These are phyloP conservation scores for Xylota sylvarum DNA, from an alignment of 2,888 invertebrate species.

Conservation along the genomic window DNA sequence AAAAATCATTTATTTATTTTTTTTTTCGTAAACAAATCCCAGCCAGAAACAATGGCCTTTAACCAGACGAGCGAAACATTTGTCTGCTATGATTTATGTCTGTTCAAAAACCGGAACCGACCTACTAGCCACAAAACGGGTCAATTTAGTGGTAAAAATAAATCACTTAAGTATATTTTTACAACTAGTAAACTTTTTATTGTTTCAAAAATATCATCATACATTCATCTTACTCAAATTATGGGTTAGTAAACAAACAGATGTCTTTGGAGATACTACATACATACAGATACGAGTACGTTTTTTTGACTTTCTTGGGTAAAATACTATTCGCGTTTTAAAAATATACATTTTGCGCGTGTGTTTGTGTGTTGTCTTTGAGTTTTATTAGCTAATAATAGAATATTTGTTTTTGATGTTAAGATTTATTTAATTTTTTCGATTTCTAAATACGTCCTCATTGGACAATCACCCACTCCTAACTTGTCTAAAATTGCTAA, in stretches of 20 bases:
- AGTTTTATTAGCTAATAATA: slow-evolving; percentile 1
- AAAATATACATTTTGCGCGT: slow-evolving; percentile 26
- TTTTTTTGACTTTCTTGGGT: slow-evolving; percentile 34
- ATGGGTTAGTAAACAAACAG: slow-evolving; percentile 71
- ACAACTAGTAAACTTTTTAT: slow-evolving; percentile 52
- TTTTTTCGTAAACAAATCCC: slow-evolving; percentile 2
- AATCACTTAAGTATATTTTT: slow-evolving; percentile 41
- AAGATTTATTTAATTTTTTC: slow-evolving; percentile 77
- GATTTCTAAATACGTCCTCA: slow-evolving; percentile 82
- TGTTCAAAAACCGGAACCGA: slow-evolving; percentile 2
- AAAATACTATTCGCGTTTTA: slow-evolving; percentile 44
- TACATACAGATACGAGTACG: too few relatives aligned
- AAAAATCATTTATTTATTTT: slow-evolving; percentile 50
- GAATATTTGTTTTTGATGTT: slow-evolving; percentile 3
- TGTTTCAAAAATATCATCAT: slow-evolving; percentile 36
- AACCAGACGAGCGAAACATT: slow-evolving; percentile 8
- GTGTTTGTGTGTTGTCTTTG: slow-evolving; percentile 19
- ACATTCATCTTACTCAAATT: slow-evolving; percentile 65
- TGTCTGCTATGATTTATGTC: slow-evolving; percentile 34
- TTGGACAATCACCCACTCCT: slow-evolving; percentile 82
- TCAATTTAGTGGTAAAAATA: slow-evolving; percentile 34
- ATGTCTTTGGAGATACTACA: slow-evolving; percentile 46
- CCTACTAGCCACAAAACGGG: not conserved
- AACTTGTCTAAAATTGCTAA: slow-evolving; percentile 82
- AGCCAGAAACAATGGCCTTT: slow-evolving; percentile 34